These are phyloP conservation scores for Trachelipus rathkii DNA, from an alignment of 1,140 invertebrate species.

Conservation along the genomic window DNA sequence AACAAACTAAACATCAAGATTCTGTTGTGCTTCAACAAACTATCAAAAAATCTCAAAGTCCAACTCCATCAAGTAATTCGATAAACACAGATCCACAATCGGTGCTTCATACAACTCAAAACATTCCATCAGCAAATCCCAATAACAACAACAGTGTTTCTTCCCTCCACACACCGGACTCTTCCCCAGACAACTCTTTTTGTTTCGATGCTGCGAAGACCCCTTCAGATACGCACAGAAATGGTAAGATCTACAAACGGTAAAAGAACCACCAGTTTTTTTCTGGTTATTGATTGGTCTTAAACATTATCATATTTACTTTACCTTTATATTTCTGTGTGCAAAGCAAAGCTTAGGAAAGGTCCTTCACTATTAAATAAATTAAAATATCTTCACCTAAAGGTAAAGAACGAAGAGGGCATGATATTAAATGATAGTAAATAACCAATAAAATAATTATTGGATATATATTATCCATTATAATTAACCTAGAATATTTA, in stretches of 20 bases:
- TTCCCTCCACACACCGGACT: slow-evolving; percentile 35
- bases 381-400: too few species aligned
- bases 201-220: slow-evolving; percentile 19
- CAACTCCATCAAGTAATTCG: not conserved
- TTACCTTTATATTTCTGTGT: too few species aligned
- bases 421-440: too few species aligned
- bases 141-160: slow-evolving; percentile 29
- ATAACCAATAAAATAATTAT: too few species aligned
- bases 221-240: not conserved
- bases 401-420: too few species aligned
- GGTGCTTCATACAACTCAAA: not conserved
- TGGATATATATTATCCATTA: too few species aligned
- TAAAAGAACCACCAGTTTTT: too few species aligned
- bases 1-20: not conserved
- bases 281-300: too few species aligned
- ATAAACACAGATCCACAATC: not conserved
- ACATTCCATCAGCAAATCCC: not conserved
- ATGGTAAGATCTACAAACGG: not conserved
- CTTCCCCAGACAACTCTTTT: slow-evolving; percentile 32
- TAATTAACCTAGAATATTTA: too few species aligned
- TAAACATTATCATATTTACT: too few species aligned
- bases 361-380: too few species aligned
- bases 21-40: not conserved
- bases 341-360: too few species aligned
- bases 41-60: not conserved